Evolutionary conservation across 2,113 vertebrate species (phyloP), one percentile per base, ranked within the genome.

Genomic region (Heptranchias perlo): DNA sequence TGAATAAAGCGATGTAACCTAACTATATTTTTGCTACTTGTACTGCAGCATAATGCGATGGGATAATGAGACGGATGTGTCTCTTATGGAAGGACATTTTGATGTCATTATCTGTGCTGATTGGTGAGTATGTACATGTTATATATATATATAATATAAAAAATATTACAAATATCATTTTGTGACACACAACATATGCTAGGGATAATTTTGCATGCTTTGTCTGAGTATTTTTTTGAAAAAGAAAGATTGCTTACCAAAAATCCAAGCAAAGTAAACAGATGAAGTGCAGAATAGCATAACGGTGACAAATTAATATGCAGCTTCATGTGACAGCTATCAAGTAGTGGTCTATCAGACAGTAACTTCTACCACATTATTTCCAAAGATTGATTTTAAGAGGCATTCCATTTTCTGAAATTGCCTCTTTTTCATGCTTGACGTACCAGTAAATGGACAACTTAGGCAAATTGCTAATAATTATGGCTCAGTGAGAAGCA

Each of bases 391-490:
- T 98, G 98, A 98, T 98, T 98, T 98, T 98, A 98, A 98, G 98
- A 98, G 98, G 98, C 98, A 98, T 98, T 98, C 98, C 98, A 99
- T 99, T 99, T 99, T 99, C 98, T 98, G 98, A 99, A 99, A 99
- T 99, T 99, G 99, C 99, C 98, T 99, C 98, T 98, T 99, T 99
- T 99, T 99, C 99, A 99, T 99, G 99, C 99, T 99, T 98, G 98
- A 99, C 97, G 98, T 99, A 98, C 99, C 98, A 98, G 99, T 98
- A 99, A 99, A 99, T 99, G 99, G 99, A 99, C 98, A 98, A 99
- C 99, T 99, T 99, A 99, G 99, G 99, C 99, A 99, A 99, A 99
- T 99, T 99, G 99, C 99, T 99, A 99, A 99, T 99, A 99, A 99
- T 99, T 99, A 99, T 98, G 98, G 98, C 98, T 98, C 98, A 97